These are phyloP conservation scores for Cryptoblepharus egeriae DNA, from an alignment of 2,797 vertebrate species.

Conservation along the genomic window DNA sequence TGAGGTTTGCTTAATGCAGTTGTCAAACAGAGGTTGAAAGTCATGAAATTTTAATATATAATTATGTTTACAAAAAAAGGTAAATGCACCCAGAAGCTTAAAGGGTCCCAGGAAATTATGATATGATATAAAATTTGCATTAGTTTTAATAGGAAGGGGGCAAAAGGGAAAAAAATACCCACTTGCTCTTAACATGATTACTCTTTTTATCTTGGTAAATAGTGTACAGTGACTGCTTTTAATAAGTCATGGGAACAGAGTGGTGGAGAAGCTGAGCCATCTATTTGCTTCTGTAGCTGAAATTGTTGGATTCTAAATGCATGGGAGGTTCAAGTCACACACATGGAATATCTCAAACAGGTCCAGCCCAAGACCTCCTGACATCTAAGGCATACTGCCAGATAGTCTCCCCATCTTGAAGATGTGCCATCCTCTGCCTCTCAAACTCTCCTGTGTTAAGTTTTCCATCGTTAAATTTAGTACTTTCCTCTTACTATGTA, in stretches of 20 bases:
- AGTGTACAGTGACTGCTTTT: constrained; percentile 15
- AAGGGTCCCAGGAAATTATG: constrained; percentile 47
- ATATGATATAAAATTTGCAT: constrained; percentile 39
- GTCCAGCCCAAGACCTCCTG: too few species aligned
- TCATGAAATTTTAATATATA: constrained; percentile 57
- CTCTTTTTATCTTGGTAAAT: constrained; percentile 30
- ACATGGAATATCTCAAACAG: constrained; percentile 3
- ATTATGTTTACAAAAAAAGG: constrained; percentile 57
- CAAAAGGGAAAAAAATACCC: not conserved
- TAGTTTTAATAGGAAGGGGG: constrained; percentile 5
- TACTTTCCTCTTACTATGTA: too few species aligned
- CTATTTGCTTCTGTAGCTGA: not conserved
- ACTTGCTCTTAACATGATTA: constrained; percentile 21
- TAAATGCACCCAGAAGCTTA: constrained; percentile 45
- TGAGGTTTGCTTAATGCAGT: constrained; percentile 35
- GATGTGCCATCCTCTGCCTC: too few species aligned
- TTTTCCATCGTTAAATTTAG: too few species aligned
- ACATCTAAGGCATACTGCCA: too few species aligned
- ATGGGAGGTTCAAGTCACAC: not conserved
- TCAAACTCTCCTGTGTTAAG: too few species aligned
- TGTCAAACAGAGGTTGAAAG: constrained; percentile 40
- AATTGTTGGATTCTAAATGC: constrained; percentile 6
- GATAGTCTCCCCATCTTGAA: too few species aligned
- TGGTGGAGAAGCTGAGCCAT: not conserved
- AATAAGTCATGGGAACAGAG: constrained; percentile 26